Evolutionary conservation across 2,797 vertebrate species (phyloP).

Genomic region (Tangara arthus): DNA sequence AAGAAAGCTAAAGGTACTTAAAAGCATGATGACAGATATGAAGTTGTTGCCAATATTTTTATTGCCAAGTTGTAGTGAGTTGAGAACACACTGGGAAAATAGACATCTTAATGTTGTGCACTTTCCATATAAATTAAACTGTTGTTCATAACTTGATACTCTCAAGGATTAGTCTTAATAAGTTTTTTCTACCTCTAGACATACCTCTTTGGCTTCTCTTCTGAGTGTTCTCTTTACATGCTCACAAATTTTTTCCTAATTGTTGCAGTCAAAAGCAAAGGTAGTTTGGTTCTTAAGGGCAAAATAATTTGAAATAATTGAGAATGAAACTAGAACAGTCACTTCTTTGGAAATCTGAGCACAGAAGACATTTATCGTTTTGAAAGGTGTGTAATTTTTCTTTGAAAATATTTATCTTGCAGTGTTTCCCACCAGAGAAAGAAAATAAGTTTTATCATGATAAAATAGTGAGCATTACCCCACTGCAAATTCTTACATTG

Average conservation of each 20-base stretch:
- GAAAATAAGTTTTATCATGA: background rate
- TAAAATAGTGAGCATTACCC: background rate
- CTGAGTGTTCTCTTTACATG: background rate
- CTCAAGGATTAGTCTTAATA: background rate
- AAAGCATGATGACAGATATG: background rate
- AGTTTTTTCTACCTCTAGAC: background rate
- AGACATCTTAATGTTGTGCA: background rate
- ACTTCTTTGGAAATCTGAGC: background rate
- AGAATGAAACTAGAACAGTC: background rate
- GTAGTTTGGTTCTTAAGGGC: background rate
- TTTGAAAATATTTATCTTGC: background rate
- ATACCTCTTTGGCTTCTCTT: background rate
- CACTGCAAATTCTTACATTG: rapidly evolving
- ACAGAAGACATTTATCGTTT: background rate
- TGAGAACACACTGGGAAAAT: background rate
- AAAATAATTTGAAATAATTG: background rate
- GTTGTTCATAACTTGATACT: background rate
- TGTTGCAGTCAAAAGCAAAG: background rate
- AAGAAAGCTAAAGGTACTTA: background rate
- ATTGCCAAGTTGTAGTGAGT: background rate
- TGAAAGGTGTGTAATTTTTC: background rate
- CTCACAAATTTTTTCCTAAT: background rate
- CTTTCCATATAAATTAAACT: background rate
- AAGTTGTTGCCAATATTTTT: background rate
- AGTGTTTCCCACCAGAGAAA: background rate